phyloP scores from a whole-genome alignment of 2,888 invertebrate species.

The Nezara viridula region DNA sequence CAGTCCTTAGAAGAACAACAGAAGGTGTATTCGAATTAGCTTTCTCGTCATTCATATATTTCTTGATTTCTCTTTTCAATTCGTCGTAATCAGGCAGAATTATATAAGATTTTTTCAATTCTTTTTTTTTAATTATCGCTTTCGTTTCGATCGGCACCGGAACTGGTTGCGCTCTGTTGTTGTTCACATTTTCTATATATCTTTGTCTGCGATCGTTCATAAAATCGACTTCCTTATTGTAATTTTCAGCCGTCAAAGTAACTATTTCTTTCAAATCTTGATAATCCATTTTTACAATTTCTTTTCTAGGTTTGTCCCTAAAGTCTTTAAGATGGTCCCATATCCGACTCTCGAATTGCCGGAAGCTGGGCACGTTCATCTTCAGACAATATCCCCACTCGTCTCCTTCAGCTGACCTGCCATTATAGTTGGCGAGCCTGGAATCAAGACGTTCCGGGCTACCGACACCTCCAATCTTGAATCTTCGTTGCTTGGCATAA shows the following conservation, averaged over 20 bases:
- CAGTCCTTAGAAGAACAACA: not conserved
- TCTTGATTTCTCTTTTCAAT: not conserved
- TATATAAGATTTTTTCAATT: not conserved
- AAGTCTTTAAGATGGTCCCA: too few relatives aligned
- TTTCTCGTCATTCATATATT: not conserved
- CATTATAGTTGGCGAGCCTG: not conserved
- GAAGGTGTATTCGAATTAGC: not conserved
- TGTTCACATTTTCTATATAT: not conserved
- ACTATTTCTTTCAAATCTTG: too few relatives aligned
- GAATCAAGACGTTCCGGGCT: not conserved
- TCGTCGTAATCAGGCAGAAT: not conserved
- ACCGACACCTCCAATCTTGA: constrained; percentile 8
- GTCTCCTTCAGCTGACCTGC: constrained; percentile 20
- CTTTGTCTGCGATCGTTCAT: not conserved
- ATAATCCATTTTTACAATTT: too few relatives aligned
- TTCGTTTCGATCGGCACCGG: not conserved
- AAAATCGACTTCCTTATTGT: not conserved
- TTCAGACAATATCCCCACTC: not conserved
- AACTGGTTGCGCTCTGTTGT: not conserved
- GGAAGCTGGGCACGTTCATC: not conserved
- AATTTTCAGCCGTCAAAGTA: not conserved
- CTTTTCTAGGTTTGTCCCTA: too few relatives aligned
- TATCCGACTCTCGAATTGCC: too few relatives aligned
- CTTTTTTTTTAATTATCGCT: not conserved
- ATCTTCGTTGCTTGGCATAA: not conserved